These are phyloP conservation scores for Echinops telfairi DNA, from an alignment of 2,113 vertebrate species.

Conservation along the genomic window DNA sequence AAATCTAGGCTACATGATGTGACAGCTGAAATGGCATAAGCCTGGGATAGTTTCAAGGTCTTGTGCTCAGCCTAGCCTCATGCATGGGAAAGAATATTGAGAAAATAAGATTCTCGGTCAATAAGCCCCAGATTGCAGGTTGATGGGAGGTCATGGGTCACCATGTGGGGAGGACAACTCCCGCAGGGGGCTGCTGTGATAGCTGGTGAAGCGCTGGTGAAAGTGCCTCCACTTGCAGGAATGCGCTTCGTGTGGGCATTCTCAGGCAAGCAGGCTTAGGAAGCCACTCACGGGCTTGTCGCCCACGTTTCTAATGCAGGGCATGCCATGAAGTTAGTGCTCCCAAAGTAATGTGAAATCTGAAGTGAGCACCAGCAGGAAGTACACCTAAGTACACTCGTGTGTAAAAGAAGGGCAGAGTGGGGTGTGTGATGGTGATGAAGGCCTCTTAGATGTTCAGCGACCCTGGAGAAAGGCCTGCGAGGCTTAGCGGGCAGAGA, in stretches of 20 bases:
- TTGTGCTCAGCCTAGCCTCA: background rate
- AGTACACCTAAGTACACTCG: background rate
- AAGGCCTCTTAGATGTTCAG: background rate
- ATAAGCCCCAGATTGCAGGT: slow-evolving; percentile 38
- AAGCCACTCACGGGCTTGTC: background rate
- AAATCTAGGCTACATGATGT: slow-evolving; percentile 33
- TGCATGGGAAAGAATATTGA: slow-evolving; percentile 30
- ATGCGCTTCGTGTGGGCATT: background rate
- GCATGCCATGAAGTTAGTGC: background rate
- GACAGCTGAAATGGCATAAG: slow-evolving; percentile 11
- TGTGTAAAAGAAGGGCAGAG: background rate
- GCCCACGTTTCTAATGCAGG: background rate
- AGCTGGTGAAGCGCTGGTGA: background rate
- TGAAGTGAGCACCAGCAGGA: slow-evolving; percentile 23
- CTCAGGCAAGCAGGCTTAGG: background rate
- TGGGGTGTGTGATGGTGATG: background rate
- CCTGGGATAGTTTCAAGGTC: slow-evolving; percentile 36
- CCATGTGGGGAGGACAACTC: background rate
- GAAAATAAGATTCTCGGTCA: slow-evolving; percentile 16
- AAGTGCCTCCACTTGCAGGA: slow-evolving; percentile 4
- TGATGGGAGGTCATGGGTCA: slow-evolving; percentile 29
- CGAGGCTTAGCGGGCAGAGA: background rate
- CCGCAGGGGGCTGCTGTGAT: background rate
- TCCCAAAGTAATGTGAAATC: background rate
- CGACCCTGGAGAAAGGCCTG: background rate